Base-by-base conservation (phyloP, 2,113 vertebrate species). In the Neoarius graeffei region DNA sequence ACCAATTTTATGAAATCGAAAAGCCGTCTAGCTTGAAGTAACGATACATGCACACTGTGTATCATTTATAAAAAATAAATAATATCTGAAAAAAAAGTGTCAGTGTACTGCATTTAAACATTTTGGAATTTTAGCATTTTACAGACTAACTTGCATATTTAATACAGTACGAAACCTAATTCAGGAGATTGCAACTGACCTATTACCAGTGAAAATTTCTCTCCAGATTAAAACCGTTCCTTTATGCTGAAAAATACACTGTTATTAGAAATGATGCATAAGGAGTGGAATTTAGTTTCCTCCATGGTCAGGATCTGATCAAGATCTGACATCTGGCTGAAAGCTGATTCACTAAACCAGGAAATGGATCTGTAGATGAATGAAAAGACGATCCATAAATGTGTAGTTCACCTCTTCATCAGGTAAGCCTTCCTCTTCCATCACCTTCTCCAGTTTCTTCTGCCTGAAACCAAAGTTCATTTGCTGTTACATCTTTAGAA, bases 391-490 rank as follows among this genome's bases (percentile, higher is more conserved):
- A 30, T 59, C 5, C 7, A n/a, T 25, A 85, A 27, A 54, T 1
- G 0, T 0, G 84, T 20, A 62, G 7, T 19, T 93, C 95, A 99
- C 98, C 96, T 99, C 98, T 90, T 99, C 98, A 48, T 99, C 98
- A 77, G 96, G 96, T 48, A 99, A 93, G 52, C 98, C 98, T 93
- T 99, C 98, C 42, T 99, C 97, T 52, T 99, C 97, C 98, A 99
- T 99, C 88, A 96, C 98, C 86, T 99, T 97, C 94, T 99, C 98
- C 84, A 99, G 94, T 91, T 99, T 99, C 94, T 98, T 99, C 93
- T 99, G 98, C 94, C 98, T 98, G 92, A n/a, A 90, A 93, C 82
- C 7, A 54, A 52, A 50, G 11, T 25, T 14, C 3, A 52, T 7
- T 10, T 60, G 79, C 20, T 3, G 17, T 48, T 57, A 10, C 56